Evolutionary conservation across 2,888 invertebrate genomes (phyloP).

Genomic region (Clepsis dumicolana): DNA sequence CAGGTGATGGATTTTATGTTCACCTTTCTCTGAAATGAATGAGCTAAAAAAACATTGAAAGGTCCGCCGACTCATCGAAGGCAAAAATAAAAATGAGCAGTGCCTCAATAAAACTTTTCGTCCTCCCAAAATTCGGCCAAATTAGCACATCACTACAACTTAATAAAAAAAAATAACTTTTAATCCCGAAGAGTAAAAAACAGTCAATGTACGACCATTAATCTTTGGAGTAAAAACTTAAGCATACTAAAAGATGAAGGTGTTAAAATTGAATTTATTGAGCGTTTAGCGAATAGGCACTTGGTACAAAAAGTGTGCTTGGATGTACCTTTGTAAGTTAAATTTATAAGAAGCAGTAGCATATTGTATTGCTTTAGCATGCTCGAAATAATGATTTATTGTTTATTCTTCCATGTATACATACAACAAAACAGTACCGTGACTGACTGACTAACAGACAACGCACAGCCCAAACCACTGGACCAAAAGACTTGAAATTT

Average conservation of each 20-base stretch:
- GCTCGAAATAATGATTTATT: background rate
- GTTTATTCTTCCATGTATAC: too few relatives aligned
- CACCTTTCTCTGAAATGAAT: too few relatives aligned
- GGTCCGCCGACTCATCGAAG: too few relatives aligned
- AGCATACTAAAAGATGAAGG: conserved; percentile 1
- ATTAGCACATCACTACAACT: conserved; percentile 16
- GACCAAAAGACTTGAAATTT: too few relatives aligned
- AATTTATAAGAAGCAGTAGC: too few relatives aligned
- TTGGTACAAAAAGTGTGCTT: conserved; percentile 20
- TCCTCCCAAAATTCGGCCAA: conserved; percentile 1
- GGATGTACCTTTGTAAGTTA: background rate
- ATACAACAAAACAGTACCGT: too few relatives aligned
- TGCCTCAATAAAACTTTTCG: background rate
- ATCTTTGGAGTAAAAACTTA: conserved; percentile 32
- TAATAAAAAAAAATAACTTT: conserved; percentile 32
- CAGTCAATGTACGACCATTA: conserved; percentile 28
- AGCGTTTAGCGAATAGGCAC: conserved; percentile 10
- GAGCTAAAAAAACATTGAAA: too few relatives aligned
- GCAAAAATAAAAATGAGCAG: too few relatives aligned
- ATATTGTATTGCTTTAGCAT: background rate
- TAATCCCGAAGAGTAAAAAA: conserved; percentile 31
- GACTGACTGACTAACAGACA: too few relatives aligned
- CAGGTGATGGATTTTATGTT: too few relatives aligned
- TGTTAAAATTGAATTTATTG: conserved; percentile 32
- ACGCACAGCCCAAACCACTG: too few relatives aligned